Conservation (phyloP, 2,797 vertebrate genomes). For the Pangasius larnaudii region DNA sequence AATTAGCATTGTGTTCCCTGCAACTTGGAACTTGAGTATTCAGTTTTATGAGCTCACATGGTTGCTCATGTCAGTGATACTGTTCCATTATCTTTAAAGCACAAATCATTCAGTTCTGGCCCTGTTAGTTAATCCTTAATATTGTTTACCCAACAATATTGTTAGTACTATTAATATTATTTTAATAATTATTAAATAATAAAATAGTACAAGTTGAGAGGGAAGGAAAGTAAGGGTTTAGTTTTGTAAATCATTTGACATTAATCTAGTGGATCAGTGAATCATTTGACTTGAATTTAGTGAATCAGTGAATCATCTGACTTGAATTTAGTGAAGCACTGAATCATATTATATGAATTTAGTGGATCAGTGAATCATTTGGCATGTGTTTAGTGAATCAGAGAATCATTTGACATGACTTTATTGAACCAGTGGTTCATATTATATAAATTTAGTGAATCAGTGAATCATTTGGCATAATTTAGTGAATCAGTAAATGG, state of each 20-base stretch:
- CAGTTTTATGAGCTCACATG: neutral
- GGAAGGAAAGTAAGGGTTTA: neutral
- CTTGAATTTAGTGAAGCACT: neutral
- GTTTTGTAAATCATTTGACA: neutral
- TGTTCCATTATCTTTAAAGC: neutral
- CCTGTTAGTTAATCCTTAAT: neutral
- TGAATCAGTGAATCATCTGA: neutral
- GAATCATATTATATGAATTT: neutral
- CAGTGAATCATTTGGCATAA: neutral
- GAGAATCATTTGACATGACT: neutral
- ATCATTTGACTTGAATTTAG: neutral
- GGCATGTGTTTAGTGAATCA: neutral
- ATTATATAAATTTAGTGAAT: neutral
- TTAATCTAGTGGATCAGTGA: neutral
- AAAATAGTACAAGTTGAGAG: no score
- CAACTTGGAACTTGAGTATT: neutral
- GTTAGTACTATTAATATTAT: neutral
- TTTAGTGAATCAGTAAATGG: neutral
- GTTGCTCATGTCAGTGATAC: neutral
- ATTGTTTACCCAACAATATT: neutral
- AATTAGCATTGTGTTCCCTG: constrained; percentile 7
- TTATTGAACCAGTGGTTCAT: neutral
- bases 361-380: neutral
- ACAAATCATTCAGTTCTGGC: neutral
- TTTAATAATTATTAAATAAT: neutral